Evolutionary conservation across 2,113 vertebrate genomes (phyloP).

Genomic region (Fregetta grallaria): DNA sequence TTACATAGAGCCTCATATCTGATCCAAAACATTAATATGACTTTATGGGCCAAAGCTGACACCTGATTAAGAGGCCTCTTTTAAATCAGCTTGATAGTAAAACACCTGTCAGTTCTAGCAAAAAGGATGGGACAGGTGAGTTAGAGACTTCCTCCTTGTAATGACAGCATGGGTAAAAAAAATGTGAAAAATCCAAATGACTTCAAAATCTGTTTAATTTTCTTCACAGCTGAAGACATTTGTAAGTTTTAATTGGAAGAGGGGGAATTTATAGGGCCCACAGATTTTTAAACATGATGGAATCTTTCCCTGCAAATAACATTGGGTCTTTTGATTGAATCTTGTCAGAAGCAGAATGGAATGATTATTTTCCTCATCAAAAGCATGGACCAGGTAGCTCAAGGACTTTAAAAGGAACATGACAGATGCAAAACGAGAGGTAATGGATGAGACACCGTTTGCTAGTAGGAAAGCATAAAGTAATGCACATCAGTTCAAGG

Average conservation of each 20-base stretch:
- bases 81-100: slow-evolving; percentile 53
- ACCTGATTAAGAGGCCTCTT: slow-evolving; percentile 57
- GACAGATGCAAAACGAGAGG: neutral
- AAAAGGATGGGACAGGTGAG: neutral
- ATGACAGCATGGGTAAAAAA: neutral
- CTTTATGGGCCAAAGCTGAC: slow-evolving; percentile 60
- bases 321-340: neutral
- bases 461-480: neutral
- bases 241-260: neutral
- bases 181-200: neutral
- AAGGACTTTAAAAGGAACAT: neutral
- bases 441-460: neutral
- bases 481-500: neutral
- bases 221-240: neutral
- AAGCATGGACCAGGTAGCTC: neutral
- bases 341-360: neutral
- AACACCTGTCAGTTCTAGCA: neutral
- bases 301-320: neutral
- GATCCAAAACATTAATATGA: slow-evolving; percentile 65
- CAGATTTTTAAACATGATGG: neutral
- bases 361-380: neutral
- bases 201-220: neutral
- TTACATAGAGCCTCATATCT: slow-evolving; percentile 45
- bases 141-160: neutral
- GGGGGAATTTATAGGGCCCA: neutral